Conservation (phyloP, 2,888 invertebrate species). For the Lordiphosa andalusiaca region DNA sequence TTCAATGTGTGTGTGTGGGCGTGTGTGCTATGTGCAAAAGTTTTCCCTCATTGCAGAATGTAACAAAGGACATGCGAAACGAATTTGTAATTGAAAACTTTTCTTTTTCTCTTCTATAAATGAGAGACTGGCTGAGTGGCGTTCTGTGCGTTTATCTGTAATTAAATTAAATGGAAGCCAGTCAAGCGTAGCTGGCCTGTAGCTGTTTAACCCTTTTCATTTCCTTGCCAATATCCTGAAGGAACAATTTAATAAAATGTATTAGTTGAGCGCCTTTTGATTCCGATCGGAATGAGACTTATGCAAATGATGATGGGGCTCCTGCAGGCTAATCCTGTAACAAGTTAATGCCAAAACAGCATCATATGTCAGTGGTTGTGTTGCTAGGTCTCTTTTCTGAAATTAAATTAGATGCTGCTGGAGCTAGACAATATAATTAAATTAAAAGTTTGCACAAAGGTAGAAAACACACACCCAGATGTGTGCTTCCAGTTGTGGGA, state of each 20-base stretch:
- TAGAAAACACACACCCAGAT: slow-evolving; percentile 22
- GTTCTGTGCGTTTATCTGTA: slow-evolving; percentile 3
- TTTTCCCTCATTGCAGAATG: slow-evolving; percentile 32
- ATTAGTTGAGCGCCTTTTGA: background rate
- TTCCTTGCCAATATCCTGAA: slow-evolving; percentile 33
- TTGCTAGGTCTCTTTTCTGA: slow-evolving; percentile 24
- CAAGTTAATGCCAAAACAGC: slow-evolving; percentile 53
- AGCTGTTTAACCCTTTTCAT: slow-evolving; percentile 24
- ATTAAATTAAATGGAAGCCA: slow-evolving; percentile 29
- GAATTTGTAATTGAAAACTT: slow-evolving; percentile 54
- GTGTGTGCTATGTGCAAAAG: slow-evolving; percentile 16
- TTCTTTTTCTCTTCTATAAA: slow-evolving; percentile 12
- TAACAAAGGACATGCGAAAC: slow-evolving; percentile 19
- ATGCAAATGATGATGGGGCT: slow-evolving; percentile 54
- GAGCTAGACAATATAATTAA: slow-evolving; percentile 60
- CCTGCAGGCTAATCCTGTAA: slow-evolving; percentile 45
- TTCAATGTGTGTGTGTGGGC: background rate
- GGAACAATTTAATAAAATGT: background rate
- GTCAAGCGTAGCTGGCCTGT: slow-evolving; percentile 2
- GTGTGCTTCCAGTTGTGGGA: slow-evolving; percentile 19
- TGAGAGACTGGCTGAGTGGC: background rate
- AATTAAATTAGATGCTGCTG: slow-evolving; percentile 64
- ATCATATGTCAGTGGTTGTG: slow-evolving; percentile 47
- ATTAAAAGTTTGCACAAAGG: slow-evolving; percentile 62
- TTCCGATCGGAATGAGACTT: slow-evolving; percentile 19